Evolutionary conservation across 2,113 vertebrate species (phyloP).

Genomic region (Eptatretus burgeri): DNA sequence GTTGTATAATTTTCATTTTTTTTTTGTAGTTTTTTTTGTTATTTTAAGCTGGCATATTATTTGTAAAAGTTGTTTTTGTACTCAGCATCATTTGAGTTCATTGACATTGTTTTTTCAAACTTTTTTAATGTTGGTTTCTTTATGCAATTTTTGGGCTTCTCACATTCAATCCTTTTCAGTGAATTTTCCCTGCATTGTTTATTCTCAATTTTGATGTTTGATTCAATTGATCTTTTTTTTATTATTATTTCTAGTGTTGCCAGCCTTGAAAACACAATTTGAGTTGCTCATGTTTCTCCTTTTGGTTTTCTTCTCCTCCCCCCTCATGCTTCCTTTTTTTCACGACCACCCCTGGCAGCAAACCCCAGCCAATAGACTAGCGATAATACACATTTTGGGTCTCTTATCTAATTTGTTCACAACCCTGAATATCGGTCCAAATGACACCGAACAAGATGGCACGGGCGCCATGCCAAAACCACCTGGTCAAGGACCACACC

Average conservation of each 20-base stretch:
- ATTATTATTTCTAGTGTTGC: conserved; percentile 12
- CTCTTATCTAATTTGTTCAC: conserved; percentile 92
- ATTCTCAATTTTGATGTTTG: conserved; percentile 8
- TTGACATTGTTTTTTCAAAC: conserved; percentile 2
- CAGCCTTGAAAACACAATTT: conserved; percentile 9
- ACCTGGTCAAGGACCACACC: conserved; percentile 63
- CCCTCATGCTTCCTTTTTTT: conserved; percentile 7
- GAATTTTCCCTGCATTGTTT: conserved; percentile 6
- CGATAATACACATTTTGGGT: conserved; percentile 91
- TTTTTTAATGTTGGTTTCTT: not conserved
- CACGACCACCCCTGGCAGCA: conserved; percentile 27
- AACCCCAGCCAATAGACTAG: conserved; percentile 85
- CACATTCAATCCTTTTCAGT: conserved; percentile 4
- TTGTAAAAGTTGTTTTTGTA: conserved; percentile 3
- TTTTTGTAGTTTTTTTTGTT: not conserved
- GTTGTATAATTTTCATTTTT: conserved; percentile 1
- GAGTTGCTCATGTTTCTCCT: conserved; percentile 8
- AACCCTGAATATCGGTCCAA: conserved; percentile 78
- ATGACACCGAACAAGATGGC: conserved; percentile 59
- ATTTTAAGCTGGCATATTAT: conserved; percentile 3
- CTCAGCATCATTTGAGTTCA: not conserved
- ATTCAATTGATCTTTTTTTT: conserved; percentile 11
- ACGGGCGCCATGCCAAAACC: conserved; percentile 44
- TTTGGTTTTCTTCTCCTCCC: conserved; percentile 8
- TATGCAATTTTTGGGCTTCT: not conserved